Conservation (phyloP, 1,140 invertebrate species). For the Ridgeia piscesae region DNA sequence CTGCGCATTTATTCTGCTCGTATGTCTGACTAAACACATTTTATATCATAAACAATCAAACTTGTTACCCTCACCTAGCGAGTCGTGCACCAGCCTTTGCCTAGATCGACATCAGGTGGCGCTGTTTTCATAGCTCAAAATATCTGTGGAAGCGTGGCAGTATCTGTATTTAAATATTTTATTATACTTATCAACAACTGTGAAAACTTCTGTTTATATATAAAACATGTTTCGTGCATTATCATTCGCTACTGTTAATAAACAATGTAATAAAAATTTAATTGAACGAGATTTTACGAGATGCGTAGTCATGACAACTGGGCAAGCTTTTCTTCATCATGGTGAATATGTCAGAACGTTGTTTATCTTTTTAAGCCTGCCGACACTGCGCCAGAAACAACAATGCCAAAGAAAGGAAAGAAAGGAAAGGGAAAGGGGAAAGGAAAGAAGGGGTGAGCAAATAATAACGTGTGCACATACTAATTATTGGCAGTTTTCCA, state of each 20-base stretch:
- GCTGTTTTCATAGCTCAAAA: too few relatives aligned
- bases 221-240: not conserved
- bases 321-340: not conserved
- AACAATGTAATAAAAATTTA: not conserved
- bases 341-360: not conserved
- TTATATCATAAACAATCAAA: not conserved
- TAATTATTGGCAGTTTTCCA: not conserved
- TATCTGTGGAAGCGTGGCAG: not conserved
- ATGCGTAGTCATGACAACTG: not conserved
- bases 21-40: not conserved
- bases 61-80: not conserved
- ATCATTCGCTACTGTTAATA: not conserved
- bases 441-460: conserved; percentile 48
- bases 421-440: conserved; percentile 34
- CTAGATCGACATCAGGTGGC: not conserved
- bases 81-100: not conserved
- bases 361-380: not conserved
- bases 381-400: conserved; percentile 21
- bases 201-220: not conserved
- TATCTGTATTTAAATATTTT: not conserved
- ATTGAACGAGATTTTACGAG: not conserved
- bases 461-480: not conserved
- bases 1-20: not conserved
- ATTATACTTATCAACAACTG: not conserved
- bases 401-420: conserved; percentile 51